These are phyloP conservation scores for Plagodis dolabraria DNA, from an alignment of 2,888 invertebrate species.

Conservation along the genomic window DNA sequence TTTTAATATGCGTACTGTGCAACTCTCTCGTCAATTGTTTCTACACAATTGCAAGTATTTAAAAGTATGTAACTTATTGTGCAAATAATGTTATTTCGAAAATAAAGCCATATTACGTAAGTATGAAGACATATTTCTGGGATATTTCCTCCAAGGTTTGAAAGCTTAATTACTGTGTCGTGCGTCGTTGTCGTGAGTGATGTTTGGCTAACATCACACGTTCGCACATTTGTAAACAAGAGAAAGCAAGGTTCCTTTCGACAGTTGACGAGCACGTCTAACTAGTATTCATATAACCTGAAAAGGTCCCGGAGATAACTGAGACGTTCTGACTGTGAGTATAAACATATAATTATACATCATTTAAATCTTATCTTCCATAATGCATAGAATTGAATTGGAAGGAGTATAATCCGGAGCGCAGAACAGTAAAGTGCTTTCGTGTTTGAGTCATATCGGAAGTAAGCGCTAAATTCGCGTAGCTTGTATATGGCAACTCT, in stretches of 20 bases:
- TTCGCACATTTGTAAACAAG: slow-evolving; percentile 25
- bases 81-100: no score
- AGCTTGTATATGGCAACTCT: background rate
- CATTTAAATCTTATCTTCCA: background rate
- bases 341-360: background rate
- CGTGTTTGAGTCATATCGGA: no score
- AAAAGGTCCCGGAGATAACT: slow-evolving; percentile 1
- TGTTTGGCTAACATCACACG: slow-evolving; percentile 9
- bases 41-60: no score
- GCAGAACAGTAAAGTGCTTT: no score
- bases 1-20: no score
- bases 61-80: no score
- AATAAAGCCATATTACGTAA: no score
- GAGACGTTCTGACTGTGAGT: no score
- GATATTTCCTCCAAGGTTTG: no score
- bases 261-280: slow-evolving; percentile 2
- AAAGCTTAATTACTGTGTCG: background rate
- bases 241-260: slow-evolving; percentile 28
- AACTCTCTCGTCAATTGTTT: no score
- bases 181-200: slow-evolving; percentile 1
- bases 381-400: no score
- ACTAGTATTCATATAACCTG: background rate
- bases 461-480: background rate
- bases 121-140: no score
- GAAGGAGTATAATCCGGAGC: background rate